Conservation (phyloP, 2,888 invertebrate genomes). For the Iphiclides podalirius region DNA sequence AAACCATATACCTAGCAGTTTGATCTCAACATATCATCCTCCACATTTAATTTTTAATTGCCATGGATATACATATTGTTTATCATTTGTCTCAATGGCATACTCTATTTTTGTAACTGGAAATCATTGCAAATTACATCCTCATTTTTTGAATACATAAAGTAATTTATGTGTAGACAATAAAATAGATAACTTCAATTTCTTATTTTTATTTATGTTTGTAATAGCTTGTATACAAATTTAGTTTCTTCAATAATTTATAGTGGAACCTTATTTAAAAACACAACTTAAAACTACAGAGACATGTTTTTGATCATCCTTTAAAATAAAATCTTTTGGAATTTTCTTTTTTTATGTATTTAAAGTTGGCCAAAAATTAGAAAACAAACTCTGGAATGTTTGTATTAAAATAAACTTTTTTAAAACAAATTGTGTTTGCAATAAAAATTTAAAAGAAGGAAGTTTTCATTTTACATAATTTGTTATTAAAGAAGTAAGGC, state of each 20-base stretch:
- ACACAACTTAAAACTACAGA: too few species aligned
- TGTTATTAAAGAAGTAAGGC: too few species aligned
- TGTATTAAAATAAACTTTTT: conserved; percentile 33
- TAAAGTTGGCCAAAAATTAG: conserved; percentile 29
- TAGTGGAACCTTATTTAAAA: too few species aligned
- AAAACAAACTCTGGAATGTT: conserved; percentile 31
- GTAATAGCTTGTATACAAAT: conserved; percentile 4
- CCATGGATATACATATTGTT: conserved; percentile 22
- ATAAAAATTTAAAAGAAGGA: too few species aligned
- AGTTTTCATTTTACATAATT: too few species aligned
- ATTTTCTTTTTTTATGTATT: conserved; percentile 22
- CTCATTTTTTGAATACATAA: too few species aligned
- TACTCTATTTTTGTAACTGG: conserved; percentile 48
- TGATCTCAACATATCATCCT: neutral
- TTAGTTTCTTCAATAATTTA: too few species aligned
- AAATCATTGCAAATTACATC: conserved; percentile 25
- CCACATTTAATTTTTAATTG: neutral
- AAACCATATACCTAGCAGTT: neutral
- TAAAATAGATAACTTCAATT: conserved; percentile 18
- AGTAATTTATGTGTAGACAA: conserved; percentile 23
- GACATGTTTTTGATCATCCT: too few species aligned
- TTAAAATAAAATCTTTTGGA: too few species aligned
- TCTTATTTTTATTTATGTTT: conserved; percentile 10
- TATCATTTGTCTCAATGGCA: conserved; percentile 51
- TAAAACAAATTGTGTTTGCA: neutral